These are phyloP conservation scores for Polypterus bichir DNA, from an alignment of 2,113 vertebrate genomes.

Conservation along the genomic window DNA sequence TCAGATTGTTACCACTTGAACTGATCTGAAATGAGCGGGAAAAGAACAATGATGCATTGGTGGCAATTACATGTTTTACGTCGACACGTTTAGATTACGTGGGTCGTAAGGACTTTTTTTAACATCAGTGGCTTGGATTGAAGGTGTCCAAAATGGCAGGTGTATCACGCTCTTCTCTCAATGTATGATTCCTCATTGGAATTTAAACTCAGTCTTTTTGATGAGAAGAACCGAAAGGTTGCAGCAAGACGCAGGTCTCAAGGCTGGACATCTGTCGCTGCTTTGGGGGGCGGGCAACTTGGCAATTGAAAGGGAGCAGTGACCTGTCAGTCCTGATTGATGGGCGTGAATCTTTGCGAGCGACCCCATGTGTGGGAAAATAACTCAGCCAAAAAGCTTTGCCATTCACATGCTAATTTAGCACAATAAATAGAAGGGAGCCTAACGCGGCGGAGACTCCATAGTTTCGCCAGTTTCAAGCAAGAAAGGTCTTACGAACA, in stretches of 20 bases:
- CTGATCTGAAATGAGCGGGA: too few species aligned
- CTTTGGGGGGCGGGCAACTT: slow-evolving; percentile 38
- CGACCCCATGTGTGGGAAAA: slow-evolving; percentile 72
- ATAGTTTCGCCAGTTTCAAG: slow-evolving; percentile 32
- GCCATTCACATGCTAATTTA: slow-evolving; percentile 75
- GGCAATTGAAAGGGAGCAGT: slow-evolving; percentile 65
- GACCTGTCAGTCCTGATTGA: slow-evolving; percentile 79
- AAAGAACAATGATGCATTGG: too few species aligned
- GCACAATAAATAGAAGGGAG: slow-evolving; percentile 59
- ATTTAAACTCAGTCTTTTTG: background rate
- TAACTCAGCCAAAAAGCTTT: slow-evolving; percentile 51
- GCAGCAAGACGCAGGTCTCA: slow-evolving; percentile 38
- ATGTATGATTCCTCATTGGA: too few species aligned
- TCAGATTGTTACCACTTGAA: too few species aligned
- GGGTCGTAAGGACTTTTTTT: too few species aligned
- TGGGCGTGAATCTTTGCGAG: slow-evolving; percentile 52
- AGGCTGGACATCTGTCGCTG: slow-evolving; percentile 75
- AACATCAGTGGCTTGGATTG: too few species aligned
- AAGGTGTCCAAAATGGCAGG: too few species aligned
- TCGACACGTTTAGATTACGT: too few species aligned
- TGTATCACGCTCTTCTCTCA: too few species aligned
- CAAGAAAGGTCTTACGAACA: slow-evolving; percentile 3
- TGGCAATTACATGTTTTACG: too few species aligned
- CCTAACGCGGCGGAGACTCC: slow-evolving; percentile 33
- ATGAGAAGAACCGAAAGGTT: slow-evolving; percentile 31